phyloP scores from a whole-genome alignment of 2,888 invertebrate species.

The Euphydryas editha region DNA sequence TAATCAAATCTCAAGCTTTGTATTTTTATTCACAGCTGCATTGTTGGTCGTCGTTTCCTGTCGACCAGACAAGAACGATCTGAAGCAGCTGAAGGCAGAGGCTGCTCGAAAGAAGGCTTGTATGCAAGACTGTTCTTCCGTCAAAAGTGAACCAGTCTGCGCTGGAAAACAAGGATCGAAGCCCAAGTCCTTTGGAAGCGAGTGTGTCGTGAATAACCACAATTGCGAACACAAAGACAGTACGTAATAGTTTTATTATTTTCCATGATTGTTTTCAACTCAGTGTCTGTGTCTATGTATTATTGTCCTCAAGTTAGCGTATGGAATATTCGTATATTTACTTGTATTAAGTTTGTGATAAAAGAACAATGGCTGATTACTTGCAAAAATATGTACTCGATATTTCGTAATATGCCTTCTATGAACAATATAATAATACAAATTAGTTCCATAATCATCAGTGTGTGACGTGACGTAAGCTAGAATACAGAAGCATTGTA shows the following conservation, averaged over 20 bases:
- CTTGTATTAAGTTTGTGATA: too few relatives aligned
- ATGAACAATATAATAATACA: constrained; percentile 16
- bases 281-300: too few relatives aligned
- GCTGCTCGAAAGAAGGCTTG: constrained; percentile 81
- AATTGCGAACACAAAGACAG: constrained; percentile 87
- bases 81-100: constrained; percentile 85
- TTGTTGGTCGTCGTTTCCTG: constrained; percentile 71
- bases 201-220: constrained; percentile 85
- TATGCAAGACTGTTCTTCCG: constrained; percentile 77
- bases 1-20: background rate
- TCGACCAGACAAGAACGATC: constrained; percentile 83
- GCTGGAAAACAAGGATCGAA: constrained; percentile 84
- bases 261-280: background rate
- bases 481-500: constrained; percentile 24
- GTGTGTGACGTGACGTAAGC: constrained; percentile 36
- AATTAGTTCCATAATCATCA: constrained; percentile 23
- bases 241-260: constrained; percentile 60
- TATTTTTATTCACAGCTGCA: constrained; percentile 60
- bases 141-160: constrained; percentile 84
- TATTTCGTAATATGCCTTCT: too few relatives aligned
- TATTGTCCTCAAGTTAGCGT: too few relatives aligned
- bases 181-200: constrained; percentile 84
- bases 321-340: too few relatives aligned
- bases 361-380: too few relatives aligned
- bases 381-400: background rate